Evolutionary conservation across 1,140 invertebrate genomes (phyloP).

Genomic region (Phymastichus coffea): DNA sequence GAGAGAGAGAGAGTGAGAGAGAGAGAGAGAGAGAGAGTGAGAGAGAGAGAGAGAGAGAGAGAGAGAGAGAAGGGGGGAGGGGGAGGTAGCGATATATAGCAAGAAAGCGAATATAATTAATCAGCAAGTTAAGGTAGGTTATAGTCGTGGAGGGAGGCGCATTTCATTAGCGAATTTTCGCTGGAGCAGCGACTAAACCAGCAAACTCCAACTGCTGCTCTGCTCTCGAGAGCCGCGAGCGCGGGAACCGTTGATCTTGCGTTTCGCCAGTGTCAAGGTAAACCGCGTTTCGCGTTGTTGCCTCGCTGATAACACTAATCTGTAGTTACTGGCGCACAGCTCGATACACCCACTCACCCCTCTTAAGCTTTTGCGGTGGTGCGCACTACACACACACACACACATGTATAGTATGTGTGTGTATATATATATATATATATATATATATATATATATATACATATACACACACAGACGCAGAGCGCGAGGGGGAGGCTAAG

Average conservation of each 20-base stretch:
- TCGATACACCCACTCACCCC: constrained; percentile 20
- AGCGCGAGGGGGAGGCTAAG: neutral
- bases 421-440: neutral
- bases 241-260: constrained; percentile 37
- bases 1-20: too few relatives aligned
- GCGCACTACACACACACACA: constrained; percentile 6
- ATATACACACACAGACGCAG: neutral
- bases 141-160: neutral
- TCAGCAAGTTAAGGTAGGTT: neutral
- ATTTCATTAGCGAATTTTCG: constrained; percentile 22
- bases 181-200: constrained; percentile 12
- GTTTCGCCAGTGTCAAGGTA: constrained; percentile 50
- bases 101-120: too few relatives aligned
- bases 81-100: too few relatives aligned
- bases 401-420: too few relatives aligned
- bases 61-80: neutral
- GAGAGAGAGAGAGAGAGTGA: neutral
- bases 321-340: constrained; percentile 43
- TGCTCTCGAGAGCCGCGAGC: too few relatives aligned
- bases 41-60: neutral
- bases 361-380: neutral
- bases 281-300: constrained; percentile 50
- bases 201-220: constrained; percentile 22
- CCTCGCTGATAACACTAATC: constrained; percentile 53
- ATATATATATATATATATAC: neutral